These are phyloP conservation scores for Eustalomyia histrio DNA, from an alignment of 2,888 invertebrate genomes.

Conservation along the genomic window DNA sequence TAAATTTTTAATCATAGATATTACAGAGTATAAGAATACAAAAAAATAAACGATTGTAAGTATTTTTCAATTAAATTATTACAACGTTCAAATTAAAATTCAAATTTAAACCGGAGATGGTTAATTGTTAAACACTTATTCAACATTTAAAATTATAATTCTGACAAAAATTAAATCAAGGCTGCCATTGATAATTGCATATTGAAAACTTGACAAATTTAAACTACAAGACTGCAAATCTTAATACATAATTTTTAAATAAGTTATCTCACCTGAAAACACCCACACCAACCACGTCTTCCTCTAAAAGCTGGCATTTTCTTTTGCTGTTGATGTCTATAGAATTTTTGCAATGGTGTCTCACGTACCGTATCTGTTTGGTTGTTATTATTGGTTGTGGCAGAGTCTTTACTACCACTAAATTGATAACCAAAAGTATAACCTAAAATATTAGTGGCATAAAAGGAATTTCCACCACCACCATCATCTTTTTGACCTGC, in stretches of 20 bases:
- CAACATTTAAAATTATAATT: not conserved
- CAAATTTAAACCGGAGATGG: not conserved
- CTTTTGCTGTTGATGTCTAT: constrained; percentile 78
- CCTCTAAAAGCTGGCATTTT: constrained; percentile 84
- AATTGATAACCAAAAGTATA: constrained; percentile 76
- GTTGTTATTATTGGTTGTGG: constrained; percentile 44
- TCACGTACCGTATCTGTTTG: constrained; percentile 69
- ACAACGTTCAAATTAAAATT: not conserved
- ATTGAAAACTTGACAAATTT: not conserved
- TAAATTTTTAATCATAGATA: too few species aligned
- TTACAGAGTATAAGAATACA: too few species aligned
- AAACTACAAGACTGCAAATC: too few species aligned
- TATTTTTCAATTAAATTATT: not conserved
- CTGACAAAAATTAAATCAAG: not conserved
- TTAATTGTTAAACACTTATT: not conserved
- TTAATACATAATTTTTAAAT: not conserved
- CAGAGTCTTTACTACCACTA: constrained; percentile 69
- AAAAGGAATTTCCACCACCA: constrained; percentile 73
- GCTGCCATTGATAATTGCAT: not conserved
- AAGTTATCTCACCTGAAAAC: constrained; percentile 85
- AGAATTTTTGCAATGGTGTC: constrained; percentile 79
- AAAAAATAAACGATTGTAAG: too few species aligned
- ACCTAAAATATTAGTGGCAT: constrained; percentile 78
- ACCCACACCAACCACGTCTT: constrained; percentile 87
- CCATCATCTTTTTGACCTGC: constrained; percentile 64